Percentiles rank a stretch among this genome's conserved stretches.
phyloP scores from a whole-genome alignment of 2,888 invertebrate genomes.

The Apamea crenata region DNA sequence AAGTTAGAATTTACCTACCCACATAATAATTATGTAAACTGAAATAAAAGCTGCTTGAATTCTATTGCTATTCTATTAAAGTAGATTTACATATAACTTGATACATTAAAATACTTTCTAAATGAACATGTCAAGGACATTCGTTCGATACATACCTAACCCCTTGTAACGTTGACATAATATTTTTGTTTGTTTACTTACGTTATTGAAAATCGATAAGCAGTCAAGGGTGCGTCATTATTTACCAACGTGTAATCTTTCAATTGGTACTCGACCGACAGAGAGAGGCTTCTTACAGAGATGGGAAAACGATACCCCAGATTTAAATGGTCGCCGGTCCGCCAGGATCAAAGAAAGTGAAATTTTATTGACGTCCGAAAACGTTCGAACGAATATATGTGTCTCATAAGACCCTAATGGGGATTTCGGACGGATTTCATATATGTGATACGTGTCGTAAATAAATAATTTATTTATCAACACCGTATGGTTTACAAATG shows the following conservation, averaged over 20 bases:
- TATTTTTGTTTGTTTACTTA: conserved; percentile 23
- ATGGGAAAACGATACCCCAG: conserved; percentile 63
- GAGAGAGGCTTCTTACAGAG: conserved; percentile 31
- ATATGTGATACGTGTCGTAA: conserved; percentile 15
- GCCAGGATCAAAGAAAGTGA: conserved; percentile 64
- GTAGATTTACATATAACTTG: too few species aligned
- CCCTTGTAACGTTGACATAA: neutral
- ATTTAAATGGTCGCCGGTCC: conserved; percentile 56
- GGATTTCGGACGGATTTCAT: conserved; percentile 29
- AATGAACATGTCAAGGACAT: neutral
- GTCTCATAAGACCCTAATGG: conserved; percentile 37
- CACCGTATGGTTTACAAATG: neutral
- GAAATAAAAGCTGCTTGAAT: neutral
- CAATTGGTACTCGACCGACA: conserved; percentile 51
- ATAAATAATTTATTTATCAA: conserved; percentile 14
- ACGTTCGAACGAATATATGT: conserved; percentile 46
- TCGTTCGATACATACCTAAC: neutral
- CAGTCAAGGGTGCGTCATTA: conserved; percentile 32
- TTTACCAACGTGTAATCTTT: conserved; percentile 52
- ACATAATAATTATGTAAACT: neutral
- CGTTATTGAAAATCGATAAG: conserved; percentile 30
- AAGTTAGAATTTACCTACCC: neutral
- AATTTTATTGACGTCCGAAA: conserved; percentile 62
- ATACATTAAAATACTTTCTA: neutral
- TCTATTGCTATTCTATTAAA: neutral